These are phyloP conservation scores for Patagioenas fasciata DNA, from an alignment of 2,113 vertebrate genomes.

Conservation along the genomic window DNA sequence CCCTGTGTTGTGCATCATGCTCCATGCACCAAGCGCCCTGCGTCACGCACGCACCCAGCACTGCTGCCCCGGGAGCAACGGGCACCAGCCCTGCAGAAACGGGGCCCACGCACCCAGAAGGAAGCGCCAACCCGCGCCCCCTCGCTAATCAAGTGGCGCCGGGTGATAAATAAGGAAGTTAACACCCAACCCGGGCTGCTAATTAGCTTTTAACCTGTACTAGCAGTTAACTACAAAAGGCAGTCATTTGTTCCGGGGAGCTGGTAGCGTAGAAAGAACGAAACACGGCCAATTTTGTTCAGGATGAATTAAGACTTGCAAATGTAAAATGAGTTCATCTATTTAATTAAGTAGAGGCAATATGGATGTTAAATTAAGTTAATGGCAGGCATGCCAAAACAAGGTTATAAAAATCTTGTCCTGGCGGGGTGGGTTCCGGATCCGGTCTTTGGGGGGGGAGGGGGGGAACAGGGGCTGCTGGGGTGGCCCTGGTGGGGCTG, in stretches of 20 bases:
- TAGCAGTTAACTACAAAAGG: conserved; percentile 67
- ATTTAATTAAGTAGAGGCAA: conserved; percentile 76
- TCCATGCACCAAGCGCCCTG: rapidly evolving
- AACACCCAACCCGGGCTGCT: conserved; percentile 60
- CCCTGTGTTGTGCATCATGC: rapidly evolving
- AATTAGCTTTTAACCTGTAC: conserved; percentile 77
- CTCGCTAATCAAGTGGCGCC: conserved; percentile 26
- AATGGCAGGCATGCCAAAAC: conserved; percentile 66
- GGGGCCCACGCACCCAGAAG: neutral
- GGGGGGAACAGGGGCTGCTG: too few species aligned
- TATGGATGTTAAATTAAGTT: conserved; percentile 73
- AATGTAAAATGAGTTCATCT: conserved; percentile 13
- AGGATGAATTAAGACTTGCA: too few species aligned
- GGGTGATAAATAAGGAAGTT: conserved; percentile 72
- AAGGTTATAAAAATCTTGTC: conserved; percentile 50
- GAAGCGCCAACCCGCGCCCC: neutral
- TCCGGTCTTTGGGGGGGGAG: neutral
- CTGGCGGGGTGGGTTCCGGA: neutral
- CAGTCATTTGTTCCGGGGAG: conserved; percentile 71
- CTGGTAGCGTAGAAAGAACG: too few species aligned
- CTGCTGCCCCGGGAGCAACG: neutral
- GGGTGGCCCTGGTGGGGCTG: neutral
- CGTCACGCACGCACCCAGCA: neutral
- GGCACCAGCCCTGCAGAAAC: neutral
- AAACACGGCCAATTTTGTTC: too few species aligned